phyloP scores from a whole-genome alignment of 2,888 invertebrate genomes.

The Agapetus fuscipes region DNA sequence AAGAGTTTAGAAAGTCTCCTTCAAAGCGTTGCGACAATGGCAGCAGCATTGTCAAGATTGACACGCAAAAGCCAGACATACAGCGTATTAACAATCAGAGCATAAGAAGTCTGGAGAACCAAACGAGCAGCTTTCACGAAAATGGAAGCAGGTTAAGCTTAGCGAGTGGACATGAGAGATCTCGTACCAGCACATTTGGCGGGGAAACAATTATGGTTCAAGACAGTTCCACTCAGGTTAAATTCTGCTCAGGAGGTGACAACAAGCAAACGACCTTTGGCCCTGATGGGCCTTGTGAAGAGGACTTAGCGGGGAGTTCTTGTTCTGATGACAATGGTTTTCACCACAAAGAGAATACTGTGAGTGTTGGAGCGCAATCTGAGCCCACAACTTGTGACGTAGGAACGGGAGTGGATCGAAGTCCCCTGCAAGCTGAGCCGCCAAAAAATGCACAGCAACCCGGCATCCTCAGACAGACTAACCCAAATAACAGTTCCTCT shows the following conservation, averaged over 20 bases:
- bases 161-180: conserved; percentile 16
- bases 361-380: conserved; percentile 36
- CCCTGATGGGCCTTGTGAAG: conserved; percentile 23
- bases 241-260: conserved; percentile 33
- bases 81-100: conserved; percentile 36
- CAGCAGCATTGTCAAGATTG: conserved; percentile 42
- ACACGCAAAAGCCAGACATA: conserved; percentile 44
- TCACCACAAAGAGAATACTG: conserved; percentile 36
- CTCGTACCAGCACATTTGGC: conserved; percentile 34
- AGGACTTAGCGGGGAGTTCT: conserved; percentile 25
- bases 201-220: conserved; percentile 37
- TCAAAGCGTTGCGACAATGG: conserved; percentile 30
- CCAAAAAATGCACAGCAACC: conserved; percentile 45
- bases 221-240: conserved; percentile 45
- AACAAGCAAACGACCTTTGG: conserved; percentile 20
- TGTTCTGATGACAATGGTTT: conserved; percentile 38
- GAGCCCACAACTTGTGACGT: conserved; percentile 41
- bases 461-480: conserved; percentile 49
- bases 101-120: conserved; percentile 28
- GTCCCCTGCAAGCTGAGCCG: conserved; percentile 48
- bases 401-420: conserved; percentile 26
- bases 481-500: conserved; percentile 46
- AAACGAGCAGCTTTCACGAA: conserved; percentile 21
- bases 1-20: conserved; percentile 51
- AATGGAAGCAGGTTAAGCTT: conserved; percentile 32